A percentile compares a stretch with the other conserved stretches of the same genome.
Evolutionary conservation across 2,113 vertebrate genomes (phyloP).

Genomic region (Girardinichthys multiradiatus): DNA sequence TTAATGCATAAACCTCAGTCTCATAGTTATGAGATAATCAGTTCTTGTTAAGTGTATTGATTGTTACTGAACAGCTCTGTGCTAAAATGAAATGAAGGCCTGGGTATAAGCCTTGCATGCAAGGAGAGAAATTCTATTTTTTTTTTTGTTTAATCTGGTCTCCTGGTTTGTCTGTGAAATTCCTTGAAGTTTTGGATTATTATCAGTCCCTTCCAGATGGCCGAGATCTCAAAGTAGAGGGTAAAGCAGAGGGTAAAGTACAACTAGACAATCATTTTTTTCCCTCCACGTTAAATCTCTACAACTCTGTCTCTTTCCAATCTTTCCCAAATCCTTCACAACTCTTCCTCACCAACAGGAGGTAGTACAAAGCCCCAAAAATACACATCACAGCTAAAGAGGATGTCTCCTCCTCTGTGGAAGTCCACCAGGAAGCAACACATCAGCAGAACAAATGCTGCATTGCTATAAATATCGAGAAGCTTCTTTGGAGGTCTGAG

Average conservation of each 20-base stretch:
- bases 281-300: slow-evolving; percentile 32
- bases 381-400: slow-evolving; percentile 53
- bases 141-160: slow-evolving; percentile 12
- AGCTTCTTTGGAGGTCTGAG: slow-evolving; percentile 34
- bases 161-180: slow-evolving; percentile 14
- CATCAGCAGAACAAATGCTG: slow-evolving; percentile 31
- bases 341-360: background rate
- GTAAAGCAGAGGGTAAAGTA: slow-evolving; percentile 30
- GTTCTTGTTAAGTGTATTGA: slow-evolving; percentile 44
- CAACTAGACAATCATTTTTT: slow-evolving; percentile 14
- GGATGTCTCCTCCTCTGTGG: slow-evolving; percentile 41
- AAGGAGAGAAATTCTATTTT: slow-evolving; percentile 20
- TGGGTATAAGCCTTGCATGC: slow-evolving; percentile 50
- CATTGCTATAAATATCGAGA: slow-evolving; percentile 64
- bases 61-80: slow-evolving; percentile 56
- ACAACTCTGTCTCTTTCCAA: slow-evolving; percentile 13
- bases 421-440: slow-evolving; percentile 59
- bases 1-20: slow-evolving; percentile 39
- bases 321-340: slow-evolving; percentile 30
- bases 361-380: slow-evolving; percentile 45
- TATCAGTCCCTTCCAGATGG: slow-evolving; percentile 44
- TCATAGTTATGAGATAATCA: slow-evolving; percentile 26
- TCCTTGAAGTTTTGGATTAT: slow-evolving; percentile 33
- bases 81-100: slow-evolving; percentile 51
- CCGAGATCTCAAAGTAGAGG: slow-evolving; percentile 51